A percentile compares a stretch with the other conserved stretches of the same genome.
Evolutionary conservation across 1,140 invertebrate genomes (phyloP).

Genomic region (Drosophila ananassae): DNA sequence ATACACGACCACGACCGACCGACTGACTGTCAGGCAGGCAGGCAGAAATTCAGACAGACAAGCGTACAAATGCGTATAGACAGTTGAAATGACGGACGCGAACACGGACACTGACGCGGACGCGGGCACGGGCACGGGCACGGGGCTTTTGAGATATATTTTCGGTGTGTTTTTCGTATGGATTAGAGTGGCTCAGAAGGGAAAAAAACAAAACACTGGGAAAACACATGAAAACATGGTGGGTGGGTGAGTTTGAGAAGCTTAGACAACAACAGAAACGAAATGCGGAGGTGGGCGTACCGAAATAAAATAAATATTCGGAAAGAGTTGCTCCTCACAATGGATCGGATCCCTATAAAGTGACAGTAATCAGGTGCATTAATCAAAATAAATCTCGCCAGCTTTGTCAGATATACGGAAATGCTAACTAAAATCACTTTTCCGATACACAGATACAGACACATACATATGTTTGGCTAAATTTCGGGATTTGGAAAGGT

Average conservation of each 20-base stretch:
- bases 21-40: conserved; percentile 31
- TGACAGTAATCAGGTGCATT: conserved; percentile 74
- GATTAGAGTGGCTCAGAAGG: conserved; percentile 69
- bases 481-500: not conserved
- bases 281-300: not conserved
- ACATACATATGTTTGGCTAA: conserved; percentile 22
- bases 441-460: conserved; percentile 3
- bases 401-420: conserved; percentile 43
- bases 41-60: conserved; percentile 48
- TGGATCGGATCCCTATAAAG: conserved; percentile 55
- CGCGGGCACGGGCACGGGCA: not conserved
- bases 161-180: conserved; percentile 65
- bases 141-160: conserved; percentile 58
- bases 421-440: conserved; percentile 14
- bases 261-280: conserved; percentile 31
- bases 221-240: conserved; percentile 14
- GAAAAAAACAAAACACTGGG: conserved; percentile 20
- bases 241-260: conserved; percentile 18
- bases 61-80: conserved; percentile 79
- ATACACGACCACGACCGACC: conserved; percentile 51
- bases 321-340: conserved; percentile 66
- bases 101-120: not conserved
- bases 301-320: conserved; percentile 49
- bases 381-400: conserved; percentile 51
- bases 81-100: conserved; percentile 71